Base-by-base conservation (phyloP, 2,113 vertebrate genomes). In the Hydrochoerus hydrochaeris region DNA sequence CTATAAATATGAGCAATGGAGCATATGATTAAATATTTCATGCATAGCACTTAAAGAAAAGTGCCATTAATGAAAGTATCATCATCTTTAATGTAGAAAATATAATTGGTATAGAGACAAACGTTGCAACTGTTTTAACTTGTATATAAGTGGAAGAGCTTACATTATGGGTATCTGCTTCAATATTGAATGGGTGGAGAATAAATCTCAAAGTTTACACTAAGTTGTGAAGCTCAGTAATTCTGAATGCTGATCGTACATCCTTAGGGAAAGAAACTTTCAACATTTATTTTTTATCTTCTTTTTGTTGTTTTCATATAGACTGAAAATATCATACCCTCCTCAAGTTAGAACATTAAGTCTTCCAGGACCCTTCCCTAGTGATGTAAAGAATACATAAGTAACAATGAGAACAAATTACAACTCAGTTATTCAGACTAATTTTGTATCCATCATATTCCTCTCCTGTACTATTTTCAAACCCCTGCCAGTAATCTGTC, bases 11-110 rank as follows among this genome's bases (percentile, higher is more conserved):
- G 38, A 88, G 6, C 54, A 54, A 46, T 52, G 13, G 44, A 57
- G 81, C 1, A 46, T 52, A 80, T 44, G 60, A 81, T 44, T 85
- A 90, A 60, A 83, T 62, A 67, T 91, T 83, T 65, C 6, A 78
- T 78, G 71, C 7, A 3, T 4, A 82, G 24, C 65, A 94, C 67
- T 87, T 77, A 95, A 88, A 54, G n/a, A 35, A 91, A 17, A 95
- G 30, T 32, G 30, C 11, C 24, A 14, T 73, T 2, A 38, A 63
- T 83, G 44, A 20, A 11, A 92, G 41, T 41, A 5, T 9, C 81
- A 58, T 89, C 13, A n/a, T 91, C 58, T 94, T n/a, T 46, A 60
- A 46, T 46, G 32, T 17, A 30, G 17, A 88, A 88, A 91, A 83
- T 32, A 44, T 83, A 85, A 67, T 5, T 20, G 17, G 19, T 54